Percentiles rank a stretch among this genome's conserved stretches.
Conservation (phyloP, 2,797 vertebrate species). For the Euphonia xanthogaster region DNA sequence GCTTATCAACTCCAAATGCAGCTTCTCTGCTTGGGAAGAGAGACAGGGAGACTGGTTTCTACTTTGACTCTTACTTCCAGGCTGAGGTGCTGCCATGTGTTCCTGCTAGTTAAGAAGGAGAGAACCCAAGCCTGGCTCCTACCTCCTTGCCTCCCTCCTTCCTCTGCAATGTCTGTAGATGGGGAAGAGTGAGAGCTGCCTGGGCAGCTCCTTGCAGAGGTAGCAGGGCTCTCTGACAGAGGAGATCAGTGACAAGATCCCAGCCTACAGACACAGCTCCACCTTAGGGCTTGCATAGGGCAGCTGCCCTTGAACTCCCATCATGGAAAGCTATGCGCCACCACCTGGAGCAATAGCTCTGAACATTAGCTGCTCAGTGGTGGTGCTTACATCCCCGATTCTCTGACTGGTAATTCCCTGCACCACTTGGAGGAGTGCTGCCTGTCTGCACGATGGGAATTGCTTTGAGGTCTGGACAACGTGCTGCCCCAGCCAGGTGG, state of each 20-base stretch:
- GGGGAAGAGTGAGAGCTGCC: not conserved
- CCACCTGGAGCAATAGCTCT: not conserved
- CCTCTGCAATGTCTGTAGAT: not conserved
- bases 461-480: not conserved
- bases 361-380: not conserved
- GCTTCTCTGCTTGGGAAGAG: not conserved
- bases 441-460: not conserved
- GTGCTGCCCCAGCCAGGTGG: not conserved
- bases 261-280: not conserved
- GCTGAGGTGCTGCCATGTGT: not conserved
- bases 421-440: fast-evolving
- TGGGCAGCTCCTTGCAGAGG: not conserved
- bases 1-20: not conserved
- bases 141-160: not conserved
- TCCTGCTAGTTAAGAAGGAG: not conserved
- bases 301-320: not conserved
- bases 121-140: not conserved
- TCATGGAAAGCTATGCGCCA: not conserved
- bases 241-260: not conserved
- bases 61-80: not conserved
- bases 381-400: not conserved
- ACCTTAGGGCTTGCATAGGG: fast-evolving
- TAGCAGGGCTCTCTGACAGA: not conserved
- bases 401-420: not conserved
- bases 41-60: not conserved